A percentile compares a stretch with the other conserved stretches of the same genome.
Evolutionary conservation across 2,113 vertebrate species (phyloP).

Genomic region (Campylomormyrus numenius): DNA sequence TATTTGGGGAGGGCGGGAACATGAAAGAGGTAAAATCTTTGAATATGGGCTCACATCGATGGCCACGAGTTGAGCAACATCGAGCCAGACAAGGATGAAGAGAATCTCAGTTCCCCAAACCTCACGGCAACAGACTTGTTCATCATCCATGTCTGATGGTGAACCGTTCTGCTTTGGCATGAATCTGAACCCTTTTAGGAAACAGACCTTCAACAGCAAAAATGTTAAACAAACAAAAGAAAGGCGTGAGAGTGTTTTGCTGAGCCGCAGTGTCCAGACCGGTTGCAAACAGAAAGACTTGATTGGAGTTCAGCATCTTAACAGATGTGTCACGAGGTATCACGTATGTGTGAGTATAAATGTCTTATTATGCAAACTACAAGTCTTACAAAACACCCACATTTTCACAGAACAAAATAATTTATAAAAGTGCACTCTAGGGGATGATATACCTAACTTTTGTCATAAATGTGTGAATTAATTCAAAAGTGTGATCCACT

Average conservation of each 20-base stretch:
- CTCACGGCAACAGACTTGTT: too few relatives aligned
- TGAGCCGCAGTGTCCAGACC: background rate
- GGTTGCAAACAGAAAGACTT: background rate
- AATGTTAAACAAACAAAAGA: background rate
- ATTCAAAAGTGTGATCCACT: background rate
- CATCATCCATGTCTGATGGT: background rate
- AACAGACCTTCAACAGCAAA: background rate
- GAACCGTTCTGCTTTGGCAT: background rate
- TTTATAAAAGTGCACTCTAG: background rate
- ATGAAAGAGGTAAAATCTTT: background rate
- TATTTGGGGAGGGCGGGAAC: background rate
- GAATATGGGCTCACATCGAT: background rate
- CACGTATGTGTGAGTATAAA: background rate
- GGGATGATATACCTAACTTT: background rate
- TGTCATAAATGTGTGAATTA: background rate
- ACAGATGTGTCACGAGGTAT: background rate
- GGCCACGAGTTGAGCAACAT: background rate
- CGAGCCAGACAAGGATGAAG: too few relatives aligned
- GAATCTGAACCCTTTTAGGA: background rate
- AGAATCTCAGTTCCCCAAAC: too few relatives aligned
- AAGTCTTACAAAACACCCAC: background rate
- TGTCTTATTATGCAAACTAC: background rate
- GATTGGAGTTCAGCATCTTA: background rate
- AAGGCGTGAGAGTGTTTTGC: background rate
- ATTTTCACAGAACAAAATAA: background rate